phyloP scores from a whole-genome alignment of 2,113 vertebrate species.

The Mesitornis unicolor region DNA sequence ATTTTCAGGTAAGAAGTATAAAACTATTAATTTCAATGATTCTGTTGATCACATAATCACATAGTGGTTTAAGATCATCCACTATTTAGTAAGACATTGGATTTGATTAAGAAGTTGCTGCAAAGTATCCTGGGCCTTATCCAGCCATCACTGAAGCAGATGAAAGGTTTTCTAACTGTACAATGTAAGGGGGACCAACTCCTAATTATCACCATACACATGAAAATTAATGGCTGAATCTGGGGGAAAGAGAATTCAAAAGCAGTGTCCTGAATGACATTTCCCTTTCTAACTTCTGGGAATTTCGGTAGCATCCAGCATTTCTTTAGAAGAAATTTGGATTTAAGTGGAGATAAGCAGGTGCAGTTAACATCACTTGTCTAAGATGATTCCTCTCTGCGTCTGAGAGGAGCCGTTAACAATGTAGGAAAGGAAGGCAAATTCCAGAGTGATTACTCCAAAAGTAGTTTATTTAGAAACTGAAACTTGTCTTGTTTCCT shows the following conservation, averaged over 20 bases:
- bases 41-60: background rate
- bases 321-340: background rate
- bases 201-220: background rate
- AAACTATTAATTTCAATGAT: background rate
- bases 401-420: background rate
- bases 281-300: background rate
- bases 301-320: background rate
- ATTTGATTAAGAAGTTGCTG: background rate
- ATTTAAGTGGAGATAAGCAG: background rate
- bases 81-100: background rate
- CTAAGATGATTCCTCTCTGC: background rate
- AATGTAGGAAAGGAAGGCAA: background rate
- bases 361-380: background rate
- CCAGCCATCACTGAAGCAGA: background rate
- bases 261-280: background rate
- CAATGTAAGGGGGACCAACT: background rate
- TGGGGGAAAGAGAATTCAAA: background rate
- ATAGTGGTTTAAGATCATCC: background rate
- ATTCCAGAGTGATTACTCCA: background rate
- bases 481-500: conserved; percentile 5
- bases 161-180: background rate
- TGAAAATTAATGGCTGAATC: background rate
- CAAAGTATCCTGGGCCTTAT: background rate
- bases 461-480: conserved; percentile 19
- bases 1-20: background rate